Conservation (phyloP, 2,113 vertebrate species). For the Brachyistius frenatus region DNA sequence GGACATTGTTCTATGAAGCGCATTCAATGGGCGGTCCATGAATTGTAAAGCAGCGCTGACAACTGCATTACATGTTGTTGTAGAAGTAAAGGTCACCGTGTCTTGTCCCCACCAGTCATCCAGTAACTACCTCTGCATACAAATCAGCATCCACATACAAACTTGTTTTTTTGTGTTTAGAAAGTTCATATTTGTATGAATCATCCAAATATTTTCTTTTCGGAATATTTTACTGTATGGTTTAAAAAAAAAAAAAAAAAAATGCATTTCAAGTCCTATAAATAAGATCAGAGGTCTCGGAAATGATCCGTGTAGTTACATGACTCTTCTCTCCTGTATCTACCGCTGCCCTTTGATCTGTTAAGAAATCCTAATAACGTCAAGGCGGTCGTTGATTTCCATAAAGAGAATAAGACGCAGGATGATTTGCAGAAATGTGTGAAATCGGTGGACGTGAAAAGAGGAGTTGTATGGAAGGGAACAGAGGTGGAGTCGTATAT, state of each 20-base stretch:
- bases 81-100: slow-evolving; percentile 63
- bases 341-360: not conserved
- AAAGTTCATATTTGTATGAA: not conserved
- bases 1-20: slow-evolving; percentile 14
- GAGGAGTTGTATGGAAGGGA: slow-evolving; percentile 6
- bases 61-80: slow-evolving; percentile 55
- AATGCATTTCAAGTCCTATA: too few species aligned
- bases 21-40: slow-evolving; percentile 16
- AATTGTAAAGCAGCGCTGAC: slow-evolving; percentile 56
- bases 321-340: not conserved
- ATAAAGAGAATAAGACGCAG: slow-evolving; percentile 26
- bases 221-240: too few species aligned
- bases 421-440: slow-evolving; percentile 25
- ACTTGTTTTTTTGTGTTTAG: too few species aligned
- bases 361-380: not conserved
- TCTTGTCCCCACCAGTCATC: slow-evolving; percentile 37
- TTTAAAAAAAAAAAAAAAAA: too few species aligned
- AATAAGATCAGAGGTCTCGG: not conserved
- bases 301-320: not conserved
- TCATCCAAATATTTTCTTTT: not conserved
- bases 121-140: slow-evolving; percentile 34
- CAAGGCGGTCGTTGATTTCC: not conserved
- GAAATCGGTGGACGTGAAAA: slow-evolving; percentile 16
- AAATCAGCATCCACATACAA: slow-evolving; percentile 16
- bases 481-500: slow-evolving; percentile 30